Evolutionary conservation across 2,888 invertebrate genomes (phyloP).

Genomic region (Meta bourneti): DNA sequence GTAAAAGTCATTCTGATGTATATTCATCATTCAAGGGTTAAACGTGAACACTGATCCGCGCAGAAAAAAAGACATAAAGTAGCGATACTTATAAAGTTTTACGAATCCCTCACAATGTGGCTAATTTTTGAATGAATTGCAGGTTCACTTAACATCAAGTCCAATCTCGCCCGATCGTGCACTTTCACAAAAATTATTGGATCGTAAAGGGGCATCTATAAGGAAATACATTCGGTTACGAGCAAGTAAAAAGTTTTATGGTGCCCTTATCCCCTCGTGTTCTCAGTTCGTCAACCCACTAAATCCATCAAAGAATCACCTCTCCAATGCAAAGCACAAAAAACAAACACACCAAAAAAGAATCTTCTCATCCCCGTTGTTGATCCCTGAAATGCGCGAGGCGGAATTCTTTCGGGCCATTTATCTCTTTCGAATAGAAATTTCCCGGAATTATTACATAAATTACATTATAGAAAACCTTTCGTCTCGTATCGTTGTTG

Average conservation of each 20-base stretch:
- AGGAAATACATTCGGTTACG: conserved; percentile 37
- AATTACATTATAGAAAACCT: conserved; percentile 28
- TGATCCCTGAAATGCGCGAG: conserved; percentile 22
- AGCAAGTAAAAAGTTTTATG: conserved; percentile 34
- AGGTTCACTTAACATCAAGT: not conserved
- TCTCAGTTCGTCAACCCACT: conserved; percentile 53
- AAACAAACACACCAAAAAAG: not conserved
- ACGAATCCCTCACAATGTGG: not conserved
- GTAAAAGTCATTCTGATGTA: not conserved
- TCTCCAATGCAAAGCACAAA: not conserved
- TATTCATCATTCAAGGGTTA: not conserved
- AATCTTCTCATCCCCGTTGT: not conserved
- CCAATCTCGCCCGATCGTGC: conserved; percentile 10
- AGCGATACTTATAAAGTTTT: not conserved
- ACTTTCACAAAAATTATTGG: conserved; percentile 10
- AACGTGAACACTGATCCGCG: not conserved
- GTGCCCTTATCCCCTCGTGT: conserved; percentile 33
- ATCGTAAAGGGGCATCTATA: conserved; percentile 49
- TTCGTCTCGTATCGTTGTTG: not conserved
- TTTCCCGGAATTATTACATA: conserved; percentile 54
- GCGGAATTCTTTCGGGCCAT: conserved; percentile 30
- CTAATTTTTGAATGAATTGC: not conserved
- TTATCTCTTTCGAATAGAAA: conserved; percentile 37
- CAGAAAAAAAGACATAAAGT: not conserved
- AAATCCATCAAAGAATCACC: conserved; percentile 37